Evolutionary conservation across 2,113 vertebrate species (phyloP).

Genomic region (human (Homo sapiens)): GRCh38 chr2:36547501-36548000

Average conservation of each 20-base stretch:
- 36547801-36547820: neutral
- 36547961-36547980: neutral
- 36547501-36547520: neutral
- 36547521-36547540: neutral
- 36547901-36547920: neutral
- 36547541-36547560: constrained; percentile 3
- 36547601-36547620: neutral
- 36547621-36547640: neutral
- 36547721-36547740: neutral
- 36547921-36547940: neutral
- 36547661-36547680: no score
- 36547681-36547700: no score
- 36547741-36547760: neutral
- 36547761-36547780: neutral
- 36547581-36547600: neutral
- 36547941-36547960: neutral
- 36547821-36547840: neutral
- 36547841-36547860: neutral
- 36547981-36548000: neutral
- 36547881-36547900: neutral
- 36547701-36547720: neutral
- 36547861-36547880: neutral
- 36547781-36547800: neutral
- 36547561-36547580: neutral
- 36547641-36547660: neutral